phyloP scores from a whole-genome alignment of 2,888 invertebrate species.

The Cephus rjabovi region DNA sequence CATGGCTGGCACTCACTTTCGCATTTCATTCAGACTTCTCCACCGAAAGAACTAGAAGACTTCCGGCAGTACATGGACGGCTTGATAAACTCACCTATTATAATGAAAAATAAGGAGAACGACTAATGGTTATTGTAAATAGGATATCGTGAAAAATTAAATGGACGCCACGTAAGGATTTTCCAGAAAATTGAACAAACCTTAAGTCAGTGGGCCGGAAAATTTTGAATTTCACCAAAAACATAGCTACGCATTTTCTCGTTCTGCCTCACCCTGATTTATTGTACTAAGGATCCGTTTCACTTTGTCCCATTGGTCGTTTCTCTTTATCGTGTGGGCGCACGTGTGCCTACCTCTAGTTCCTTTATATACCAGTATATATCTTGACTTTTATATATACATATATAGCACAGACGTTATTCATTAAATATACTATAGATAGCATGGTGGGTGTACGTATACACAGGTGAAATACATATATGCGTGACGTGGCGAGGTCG shows the following conservation, averaged over 20 bases:
- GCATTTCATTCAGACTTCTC: not conserved
- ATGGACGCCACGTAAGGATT: not conserved
- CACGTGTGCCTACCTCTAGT: not conserved
- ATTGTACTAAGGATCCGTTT: not conserved
- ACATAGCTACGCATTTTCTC: not conserved
- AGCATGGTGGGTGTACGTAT: not conserved
- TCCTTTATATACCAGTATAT: not conserved
- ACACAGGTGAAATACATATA: not conserved
- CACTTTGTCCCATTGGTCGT: not conserved
- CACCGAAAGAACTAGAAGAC: not conserved
- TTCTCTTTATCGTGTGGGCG: not conserved
- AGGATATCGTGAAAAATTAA: not conserved
- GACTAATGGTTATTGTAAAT: not conserved
- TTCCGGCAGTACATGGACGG: not conserved
- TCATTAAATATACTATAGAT: not conserved
- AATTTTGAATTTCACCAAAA: not conserved
- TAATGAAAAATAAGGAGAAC: not conserved
- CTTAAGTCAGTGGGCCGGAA: not conserved
- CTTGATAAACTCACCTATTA: not conserved
- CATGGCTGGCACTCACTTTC: not conserved
- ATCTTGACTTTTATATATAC: not conserved
- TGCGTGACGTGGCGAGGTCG: constrained; percentile 51
- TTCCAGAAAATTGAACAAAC: not conserved
- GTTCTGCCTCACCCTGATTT: not conserved
- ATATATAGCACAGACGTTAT: not conserved